Percentiles rank a stretch among this genome's conserved stretches.
Conservation (phyloP, 2,113 vertebrate genomes). For the Cottus gobio region DNA sequence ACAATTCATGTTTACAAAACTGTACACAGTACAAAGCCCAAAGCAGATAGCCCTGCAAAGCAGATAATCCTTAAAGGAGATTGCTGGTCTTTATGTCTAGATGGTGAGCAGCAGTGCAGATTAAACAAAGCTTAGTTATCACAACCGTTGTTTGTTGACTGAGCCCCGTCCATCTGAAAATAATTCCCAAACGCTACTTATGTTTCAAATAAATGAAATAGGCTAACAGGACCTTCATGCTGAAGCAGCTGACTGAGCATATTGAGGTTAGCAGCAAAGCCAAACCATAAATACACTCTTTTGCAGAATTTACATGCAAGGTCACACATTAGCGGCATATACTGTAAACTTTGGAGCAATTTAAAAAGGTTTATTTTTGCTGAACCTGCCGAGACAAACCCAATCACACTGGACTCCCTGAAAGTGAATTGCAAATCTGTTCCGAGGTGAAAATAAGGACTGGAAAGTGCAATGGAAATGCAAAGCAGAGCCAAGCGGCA, state of each 20-base stretch:
- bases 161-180: slow-evolving; percentile 14
- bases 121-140: slow-evolving; percentile 70
- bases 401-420: slow-evolving; percentile 13
- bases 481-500: slow-evolving; percentile 16
- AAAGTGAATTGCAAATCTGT: slow-evolving; percentile 25
- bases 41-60: slow-evolving; percentile 55
- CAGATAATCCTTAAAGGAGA: slow-evolving; percentile 76
- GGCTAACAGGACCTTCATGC: slow-evolving; percentile 6
- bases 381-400: not conserved
- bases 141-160: slow-evolving; percentile 58
- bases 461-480: slow-evolving; percentile 39
- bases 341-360: not conserved
- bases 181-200: slow-evolving; percentile 17
- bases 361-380: slow-evolving; percentile 5
- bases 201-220: slow-evolving; percentile 27
- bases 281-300: not conserved
- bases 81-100: slow-evolving; percentile 61
- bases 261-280: slow-evolving; percentile 6
- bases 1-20: slow-evolving; percentile 52
- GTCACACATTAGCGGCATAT: slow-evolving; percentile 5
- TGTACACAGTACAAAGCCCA: slow-evolving; percentile 33
- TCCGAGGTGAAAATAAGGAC: slow-evolving; percentile 30
- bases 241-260: not conserved
- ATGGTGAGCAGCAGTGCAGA: slow-evolving; percentile 61
- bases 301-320: slow-evolving; percentile 1